These are phyloP conservation scores for Yasuhikotakia modesta DNA, from an alignment of 2,797 vertebrate genomes.

Conservation along the genomic window DNA sequence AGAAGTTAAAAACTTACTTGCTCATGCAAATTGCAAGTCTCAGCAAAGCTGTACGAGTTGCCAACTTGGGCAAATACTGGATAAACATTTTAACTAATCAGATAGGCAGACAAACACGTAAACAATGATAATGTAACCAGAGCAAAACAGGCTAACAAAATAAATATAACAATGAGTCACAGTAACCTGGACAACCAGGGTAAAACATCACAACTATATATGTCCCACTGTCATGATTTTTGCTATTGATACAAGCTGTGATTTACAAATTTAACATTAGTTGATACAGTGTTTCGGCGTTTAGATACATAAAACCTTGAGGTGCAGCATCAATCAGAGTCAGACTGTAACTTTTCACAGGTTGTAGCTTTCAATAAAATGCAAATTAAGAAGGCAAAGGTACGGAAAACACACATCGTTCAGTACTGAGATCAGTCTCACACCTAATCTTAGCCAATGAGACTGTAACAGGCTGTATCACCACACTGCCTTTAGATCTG, in stretches of 20 bases:
- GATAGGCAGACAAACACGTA: slow-evolving; percentile 42
- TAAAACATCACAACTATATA: slow-evolving; percentile 41
- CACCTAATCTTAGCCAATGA: neutral
- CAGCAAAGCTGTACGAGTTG: slow-evolving; percentile 42
- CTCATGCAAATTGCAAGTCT: slow-evolving; percentile 49
- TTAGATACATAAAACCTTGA: slow-evolving; percentile 59
- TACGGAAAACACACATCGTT: slow-evolving; percentile 8
- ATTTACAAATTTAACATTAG: slow-evolving; percentile 57
- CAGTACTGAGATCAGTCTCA: slow-evolving; percentile 37
- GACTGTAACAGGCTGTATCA: slow-evolving; percentile 9
- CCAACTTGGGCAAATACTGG: slow-evolving; percentile 40
- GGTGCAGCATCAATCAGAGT: slow-evolving; percentile 60
- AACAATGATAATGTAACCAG: slow-evolving; percentile 30
- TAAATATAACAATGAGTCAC: slow-evolving; percentile 21
- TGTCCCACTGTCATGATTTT: slow-evolving; percentile 29
- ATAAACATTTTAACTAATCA: slow-evolving; percentile 47
- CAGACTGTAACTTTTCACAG: slow-evolving; percentile 39
- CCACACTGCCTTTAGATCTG: slow-evolving; percentile 24
- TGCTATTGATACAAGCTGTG: slow-evolving; percentile 42
- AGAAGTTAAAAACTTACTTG: slow-evolving; percentile 48
- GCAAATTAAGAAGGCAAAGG: slow-evolving; percentile 29
- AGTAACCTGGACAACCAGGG: slow-evolving; percentile 9
- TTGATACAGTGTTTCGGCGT: slow-evolving; percentile 62
- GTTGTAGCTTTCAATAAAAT: slow-evolving; percentile 30
- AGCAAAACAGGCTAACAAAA: slow-evolving; percentile 41